These are phyloP conservation scores for Hypsopygia costalis DNA, from an alignment of 2,888 invertebrate genomes.

Conservation along the genomic window DNA sequence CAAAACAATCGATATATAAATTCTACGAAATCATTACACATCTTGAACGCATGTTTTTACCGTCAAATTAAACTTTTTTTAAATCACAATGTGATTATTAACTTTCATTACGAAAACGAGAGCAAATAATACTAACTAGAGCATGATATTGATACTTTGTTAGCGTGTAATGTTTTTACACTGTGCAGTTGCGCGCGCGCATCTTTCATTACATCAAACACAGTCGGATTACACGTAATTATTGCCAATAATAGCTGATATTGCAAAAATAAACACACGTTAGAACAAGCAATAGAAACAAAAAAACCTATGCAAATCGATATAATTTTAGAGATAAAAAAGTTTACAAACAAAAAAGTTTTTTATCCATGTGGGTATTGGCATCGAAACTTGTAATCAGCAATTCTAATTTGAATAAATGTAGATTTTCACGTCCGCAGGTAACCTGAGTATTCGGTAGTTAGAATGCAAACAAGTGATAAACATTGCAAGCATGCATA, in stretches of 20 bases:
- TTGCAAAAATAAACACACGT: no score
- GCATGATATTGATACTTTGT: not conserved
- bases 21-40: no score
- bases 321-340: not conserved
- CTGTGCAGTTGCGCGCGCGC: no score
- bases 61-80: no score
- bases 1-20: no score
- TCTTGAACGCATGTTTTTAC: no score
- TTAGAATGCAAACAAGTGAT: constrained; percentile 3
- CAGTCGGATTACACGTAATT: no score
- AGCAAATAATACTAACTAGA: not conserved
- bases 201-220: no score
- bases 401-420: constrained; percentile 3
- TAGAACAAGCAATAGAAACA: not conserved
- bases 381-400: not conserved
- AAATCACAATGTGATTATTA: no score
- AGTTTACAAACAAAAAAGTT: not conserved
- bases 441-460: not conserved
- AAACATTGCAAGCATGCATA: constrained; percentile 1
- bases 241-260: no score
- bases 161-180: not conserved
- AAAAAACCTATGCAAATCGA: not conserved
- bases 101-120: not conserved
- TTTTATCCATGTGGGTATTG: not conserved
- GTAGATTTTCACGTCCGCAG: constrained; percentile 3